Evolutionary conservation across 2,888 invertebrate species (phyloP).

Genomic region (Acrocyrtus sp.): DNA sequence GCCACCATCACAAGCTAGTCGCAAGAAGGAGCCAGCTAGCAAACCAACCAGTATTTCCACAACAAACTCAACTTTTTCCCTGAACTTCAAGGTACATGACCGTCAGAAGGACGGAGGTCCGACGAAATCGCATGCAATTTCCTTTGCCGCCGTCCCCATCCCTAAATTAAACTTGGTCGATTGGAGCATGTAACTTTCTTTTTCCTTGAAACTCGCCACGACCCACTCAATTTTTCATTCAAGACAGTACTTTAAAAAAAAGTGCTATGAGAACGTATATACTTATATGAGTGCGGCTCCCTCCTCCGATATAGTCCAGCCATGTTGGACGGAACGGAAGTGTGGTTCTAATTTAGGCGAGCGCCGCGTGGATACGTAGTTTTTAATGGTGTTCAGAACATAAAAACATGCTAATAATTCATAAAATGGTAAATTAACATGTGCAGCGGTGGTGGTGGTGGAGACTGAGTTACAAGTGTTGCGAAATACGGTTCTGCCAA

Average conservation of each 20-base stretch:
- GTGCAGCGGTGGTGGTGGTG: background rate
- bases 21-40: conserved; percentile 40
- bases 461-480: background rate
- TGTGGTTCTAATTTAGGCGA: background rate
- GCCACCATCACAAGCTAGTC: conserved; percentile 43
- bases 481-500: background rate
- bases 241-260: background rate
- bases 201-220: conserved; percentile 38
- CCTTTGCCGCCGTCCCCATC: conserved; percentile 6
- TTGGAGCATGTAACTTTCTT: background rate
- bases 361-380: background rate
- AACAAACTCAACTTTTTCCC: conserved; percentile 22
- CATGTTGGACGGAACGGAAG: background rate
- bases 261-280: background rate
- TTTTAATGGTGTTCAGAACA: background rate
- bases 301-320: too few relatives aligned
- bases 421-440: background rate
- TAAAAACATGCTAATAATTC: background rate
- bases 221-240: conserved; percentile 47
- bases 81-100: conserved; percentile 55
- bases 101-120: conserved; percentile 52
- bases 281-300: too few relatives aligned
- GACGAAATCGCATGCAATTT: conserved; percentile 51
- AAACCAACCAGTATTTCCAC: conserved; percentile 15
- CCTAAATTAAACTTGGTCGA: too few relatives aligned